phyloP scores from a whole-genome alignment of 2,888 invertebrate genomes.

The Oxystoma pomonae region DNA sequence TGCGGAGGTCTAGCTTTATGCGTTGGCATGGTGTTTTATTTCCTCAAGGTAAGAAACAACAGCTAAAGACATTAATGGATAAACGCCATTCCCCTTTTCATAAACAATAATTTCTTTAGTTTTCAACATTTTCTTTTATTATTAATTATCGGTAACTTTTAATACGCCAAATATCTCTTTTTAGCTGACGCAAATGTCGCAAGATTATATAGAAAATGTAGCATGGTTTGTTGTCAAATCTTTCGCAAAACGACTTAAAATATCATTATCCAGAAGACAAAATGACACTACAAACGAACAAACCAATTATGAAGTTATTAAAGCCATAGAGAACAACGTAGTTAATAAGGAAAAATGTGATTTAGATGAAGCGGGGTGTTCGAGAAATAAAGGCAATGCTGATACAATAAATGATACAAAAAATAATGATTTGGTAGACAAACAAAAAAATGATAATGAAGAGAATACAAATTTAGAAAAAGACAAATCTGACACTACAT shows the following conservation, averaged over 20 bases:
- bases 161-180: slow-evolving; percentile 28
- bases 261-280: background rate
- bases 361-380: background rate
- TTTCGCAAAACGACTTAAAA: slow-evolving; percentile 32
- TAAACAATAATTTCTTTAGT: background rate
- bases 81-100: no score
- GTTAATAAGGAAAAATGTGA: slow-evolving; percentile 1
- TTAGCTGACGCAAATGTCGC: slow-evolving; percentile 70
- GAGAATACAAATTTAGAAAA: no score
- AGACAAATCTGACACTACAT: background rate
- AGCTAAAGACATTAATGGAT: background rate
- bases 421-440: background rate
- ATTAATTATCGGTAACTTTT: background rate
- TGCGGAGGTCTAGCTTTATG: slow-evolving; percentile 72
- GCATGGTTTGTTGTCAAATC: slow-evolving; percentile 39
- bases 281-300: background rate
- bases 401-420: no score
- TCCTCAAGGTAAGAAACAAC: slow-evolving; percentile 56
- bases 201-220: slow-evolving; percentile 64
- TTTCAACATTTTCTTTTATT: no score
- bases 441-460: background rate
- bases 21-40: slow-evolving; percentile 63
- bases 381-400: no score
- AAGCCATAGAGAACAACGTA: background rate
- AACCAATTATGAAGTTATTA: background rate